Conservation (phyloP, 1,140 invertebrate genomes). For the Goniozus legneri region DNA sequence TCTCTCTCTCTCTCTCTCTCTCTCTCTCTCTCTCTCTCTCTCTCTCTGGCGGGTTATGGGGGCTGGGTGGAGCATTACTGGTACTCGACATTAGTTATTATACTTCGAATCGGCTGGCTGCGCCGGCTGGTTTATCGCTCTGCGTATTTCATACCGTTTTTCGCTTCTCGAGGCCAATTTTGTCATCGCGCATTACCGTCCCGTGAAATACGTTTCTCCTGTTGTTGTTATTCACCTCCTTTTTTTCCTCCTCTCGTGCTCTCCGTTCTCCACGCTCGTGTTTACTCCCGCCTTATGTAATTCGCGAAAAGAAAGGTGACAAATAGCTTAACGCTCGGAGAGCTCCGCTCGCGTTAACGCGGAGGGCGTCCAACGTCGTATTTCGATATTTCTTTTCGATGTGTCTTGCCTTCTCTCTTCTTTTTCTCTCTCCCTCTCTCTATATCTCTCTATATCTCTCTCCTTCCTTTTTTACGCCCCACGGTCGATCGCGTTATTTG, state of each 20-base stretch:
- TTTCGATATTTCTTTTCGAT: conserved; percentile 1
- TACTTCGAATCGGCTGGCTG: background rate
- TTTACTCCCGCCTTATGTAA: background rate
- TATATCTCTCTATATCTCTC: too few species aligned
- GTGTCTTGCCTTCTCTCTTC: too few species aligned
- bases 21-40: background rate
- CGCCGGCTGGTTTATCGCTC: background rate
- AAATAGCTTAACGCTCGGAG: background rate
- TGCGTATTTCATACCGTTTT: background rate
- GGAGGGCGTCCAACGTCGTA: background rate
- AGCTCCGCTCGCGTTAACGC: background rate
- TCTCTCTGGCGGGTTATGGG: background rate
- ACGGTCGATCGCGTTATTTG: too few species aligned
- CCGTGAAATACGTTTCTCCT: background rate
- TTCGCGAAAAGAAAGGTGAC: background rate
- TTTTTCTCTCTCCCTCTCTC: too few species aligned
- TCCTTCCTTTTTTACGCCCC: too few species aligned
- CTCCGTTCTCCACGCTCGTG: background rate
- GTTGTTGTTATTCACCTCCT: background rate
- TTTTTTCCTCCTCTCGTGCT: background rate
- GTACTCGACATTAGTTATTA: background rate
- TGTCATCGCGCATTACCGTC: background rate
- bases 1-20: background rate
- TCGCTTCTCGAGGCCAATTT: background rate
- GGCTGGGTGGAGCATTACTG: background rate